Conservation (phyloP, 2,888 invertebrate genomes). For the Rhagium mordax region DNA sequence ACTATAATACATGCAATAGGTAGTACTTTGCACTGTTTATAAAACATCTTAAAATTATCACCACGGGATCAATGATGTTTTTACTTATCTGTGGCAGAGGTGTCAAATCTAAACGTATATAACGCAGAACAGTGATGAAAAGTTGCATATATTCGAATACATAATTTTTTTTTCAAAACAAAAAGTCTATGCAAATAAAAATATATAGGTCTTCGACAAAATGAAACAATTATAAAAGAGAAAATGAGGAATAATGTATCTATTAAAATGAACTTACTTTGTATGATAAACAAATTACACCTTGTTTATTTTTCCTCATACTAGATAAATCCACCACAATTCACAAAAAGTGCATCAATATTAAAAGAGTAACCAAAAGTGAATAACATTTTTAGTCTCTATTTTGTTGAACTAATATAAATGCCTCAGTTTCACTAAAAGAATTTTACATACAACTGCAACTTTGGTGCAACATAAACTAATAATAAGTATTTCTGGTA, state of each 20-base stretch:
- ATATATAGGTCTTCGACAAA: slow-evolving; percentile 6
- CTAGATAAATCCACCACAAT: slow-evolving; percentile 26
- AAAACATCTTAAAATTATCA: no score
- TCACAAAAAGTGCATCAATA: slow-evolving; percentile 11
- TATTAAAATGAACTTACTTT: slow-evolving; percentile 58
- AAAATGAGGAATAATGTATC: background rate
- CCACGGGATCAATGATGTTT: no score
- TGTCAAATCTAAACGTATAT: no score
- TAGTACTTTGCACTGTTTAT: no score
- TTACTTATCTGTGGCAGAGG: no score
- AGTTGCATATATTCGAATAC: no score
- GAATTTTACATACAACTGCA: slow-evolving; percentile 44
- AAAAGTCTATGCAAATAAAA: no score
- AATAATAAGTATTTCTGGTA: slow-evolving; percentile 28
- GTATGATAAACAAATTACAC: slow-evolving; percentile 64
- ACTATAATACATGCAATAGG: no score
- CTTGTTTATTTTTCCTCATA: slow-evolving; percentile 60
- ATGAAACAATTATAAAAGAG: background rate
- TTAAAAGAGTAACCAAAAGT: slow-evolving; percentile 27
- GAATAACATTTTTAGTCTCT: slow-evolving; percentile 44
- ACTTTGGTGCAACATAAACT: slow-evolving; percentile 33
- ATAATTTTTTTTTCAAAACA: no score
- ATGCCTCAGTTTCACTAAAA: slow-evolving; percentile 51
- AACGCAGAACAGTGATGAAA: no score
- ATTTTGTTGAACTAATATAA: slow-evolving; percentile 37